Conservation (phyloP, 2,113 vertebrate species). For the Muscicapa adusta region DNA sequence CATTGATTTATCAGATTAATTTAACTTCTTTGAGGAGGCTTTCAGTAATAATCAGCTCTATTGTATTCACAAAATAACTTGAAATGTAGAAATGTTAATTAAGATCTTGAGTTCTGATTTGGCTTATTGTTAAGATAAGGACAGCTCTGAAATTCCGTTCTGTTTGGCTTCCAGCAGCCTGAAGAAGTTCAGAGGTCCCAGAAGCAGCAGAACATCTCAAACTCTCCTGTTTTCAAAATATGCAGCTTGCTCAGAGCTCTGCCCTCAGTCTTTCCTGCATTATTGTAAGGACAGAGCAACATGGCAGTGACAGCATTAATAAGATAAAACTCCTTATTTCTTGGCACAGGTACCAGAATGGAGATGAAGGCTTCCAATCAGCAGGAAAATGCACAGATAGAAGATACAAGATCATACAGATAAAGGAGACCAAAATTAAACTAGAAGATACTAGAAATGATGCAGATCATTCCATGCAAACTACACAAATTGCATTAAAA, state of each 20-base stretch:
- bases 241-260: neutral
- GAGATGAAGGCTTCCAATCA: neutral
- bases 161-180: neutral
- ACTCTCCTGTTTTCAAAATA: neutral
- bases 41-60: slow-evolving; percentile 40
- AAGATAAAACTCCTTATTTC: neutral
- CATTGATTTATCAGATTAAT: slow-evolving; percentile 47
- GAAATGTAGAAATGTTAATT: slow-evolving; percentile 37
- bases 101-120: slow-evolving; percentile 11
- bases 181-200: neutral
- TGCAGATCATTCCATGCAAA: accelerated
- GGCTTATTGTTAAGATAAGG: neutral
- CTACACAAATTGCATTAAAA: neutral
- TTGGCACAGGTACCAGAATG: neutral
- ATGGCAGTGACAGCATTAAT: neutral
- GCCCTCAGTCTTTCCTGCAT: neutral
- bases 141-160: neutral
- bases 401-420: neutral
- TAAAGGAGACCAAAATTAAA: neutral
- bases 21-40: slow-evolving; percentile 38
- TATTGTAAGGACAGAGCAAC: neutral
- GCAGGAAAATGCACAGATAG: neutral
- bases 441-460: neutral
- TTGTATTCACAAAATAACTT: slow-evolving; percentile 33
- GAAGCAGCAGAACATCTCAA: neutral